Base-by-base conservation (phyloP, 2,888 invertebrate genomes). In the Cloeon dipterum region DNA sequence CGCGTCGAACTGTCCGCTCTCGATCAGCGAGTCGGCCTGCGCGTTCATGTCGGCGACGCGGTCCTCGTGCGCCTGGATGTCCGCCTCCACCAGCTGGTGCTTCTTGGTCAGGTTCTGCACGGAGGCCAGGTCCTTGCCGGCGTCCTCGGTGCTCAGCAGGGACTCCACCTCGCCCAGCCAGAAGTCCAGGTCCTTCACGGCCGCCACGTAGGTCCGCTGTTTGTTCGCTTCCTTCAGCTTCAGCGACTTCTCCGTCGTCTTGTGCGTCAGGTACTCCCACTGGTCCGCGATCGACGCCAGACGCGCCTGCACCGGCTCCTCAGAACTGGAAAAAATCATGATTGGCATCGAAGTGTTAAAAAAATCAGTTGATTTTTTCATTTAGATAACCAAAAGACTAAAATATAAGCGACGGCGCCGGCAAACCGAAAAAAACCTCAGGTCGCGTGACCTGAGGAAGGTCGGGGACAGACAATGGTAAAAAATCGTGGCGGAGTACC, bases 121-220 rank as follows among this genome's bases (percentile, higher is more conserved):
- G 0, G 93, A 91, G 2, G 93, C 89, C 46, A 98, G 65, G 62
- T 98, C 98, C 58, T 94, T 96, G 43, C 96, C 96, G 34, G 89
- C 82, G 61, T 96, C 96, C 55, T 96, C 94, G 20, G 86, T 88
- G 3, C 88, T 88, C 47, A 96, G 58, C 43, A 96, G 63, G 55
- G 88, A 88, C 54, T 94, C 94, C 42, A 94, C 93, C 69, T 98
- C 96, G 48, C 96, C 96, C 39, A 99, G 73, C 98, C 98, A 98
- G 64, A 99, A 98, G 63, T 99, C 98, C 45, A 98, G 71, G 62
- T 98, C 98, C 61, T 99, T 98, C 43, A 98, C 94, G 25, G 91
- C 96, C 40, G 98, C 98, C 59, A 98, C 96, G 65, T 96, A 99
- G 0, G 93, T 93, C 45, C 96, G 74, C 56, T 98, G 98, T 54